Conservation (phyloP, 2,888 invertebrate genomes). For the Teleogryllus oceanicus region DNA sequence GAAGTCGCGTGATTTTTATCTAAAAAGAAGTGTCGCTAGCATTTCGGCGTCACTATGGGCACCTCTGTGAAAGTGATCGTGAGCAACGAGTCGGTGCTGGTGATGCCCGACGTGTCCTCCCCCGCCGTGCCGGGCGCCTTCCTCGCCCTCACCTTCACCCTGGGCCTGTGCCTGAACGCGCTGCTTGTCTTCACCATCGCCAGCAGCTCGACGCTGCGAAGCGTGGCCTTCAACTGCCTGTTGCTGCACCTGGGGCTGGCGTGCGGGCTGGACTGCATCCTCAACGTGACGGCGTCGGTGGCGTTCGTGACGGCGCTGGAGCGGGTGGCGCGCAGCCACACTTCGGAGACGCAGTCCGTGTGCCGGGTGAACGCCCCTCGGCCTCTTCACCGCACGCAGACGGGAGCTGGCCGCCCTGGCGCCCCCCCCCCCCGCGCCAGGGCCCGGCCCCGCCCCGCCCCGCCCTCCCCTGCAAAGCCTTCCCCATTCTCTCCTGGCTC, state of each 20-base stretch:
- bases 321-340: conserved; percentile 11
- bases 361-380: conserved; percentile 31
- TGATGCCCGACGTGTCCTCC: conserved; percentile 25
- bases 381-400: conserved; percentile 24
- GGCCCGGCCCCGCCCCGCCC: not conserved
- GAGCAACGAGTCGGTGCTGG: conserved; percentile 26
- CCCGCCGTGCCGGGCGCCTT: conserved; percentile 28
- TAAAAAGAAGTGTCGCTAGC: too few species aligned
- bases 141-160: conserved; percentile 30
- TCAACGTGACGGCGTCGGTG: conserved; percentile 30
- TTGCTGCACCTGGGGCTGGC: conserved; percentile 30
- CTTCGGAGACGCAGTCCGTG: not conserved
- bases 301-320: conserved; percentile 27
- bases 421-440: not conserved
- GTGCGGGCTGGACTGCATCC: conserved; percentile 32
- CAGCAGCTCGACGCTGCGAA: conserved; percentile 6
- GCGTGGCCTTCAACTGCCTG: conserved; percentile 28
- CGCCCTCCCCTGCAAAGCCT: not conserved
- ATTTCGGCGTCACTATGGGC: not conserved
- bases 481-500: conserved; percentile 28
- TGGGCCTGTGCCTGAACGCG: conserved; percentile 31
- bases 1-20: too few species aligned
- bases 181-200: conserved; percentile 22
- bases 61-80: not conserved
- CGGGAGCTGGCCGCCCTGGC: conserved; percentile 28